Conservation (phyloP, 1,140 invertebrate genomes). For the Trachymyrmex cornetzi region DNA sequence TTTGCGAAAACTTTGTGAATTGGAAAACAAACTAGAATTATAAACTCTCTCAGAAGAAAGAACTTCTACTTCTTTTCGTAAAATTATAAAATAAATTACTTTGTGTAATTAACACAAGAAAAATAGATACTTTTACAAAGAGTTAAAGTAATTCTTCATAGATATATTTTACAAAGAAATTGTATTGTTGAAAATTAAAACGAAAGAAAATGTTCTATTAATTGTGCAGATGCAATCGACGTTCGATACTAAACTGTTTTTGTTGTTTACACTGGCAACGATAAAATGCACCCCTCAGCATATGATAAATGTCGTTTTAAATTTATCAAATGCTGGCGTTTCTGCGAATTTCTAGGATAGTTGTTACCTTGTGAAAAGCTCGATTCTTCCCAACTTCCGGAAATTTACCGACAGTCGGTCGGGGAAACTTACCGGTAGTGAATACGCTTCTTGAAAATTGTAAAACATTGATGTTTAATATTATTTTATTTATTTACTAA, state of each 20-base stretch:
- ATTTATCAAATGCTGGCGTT: slow-evolving; percentile 45
- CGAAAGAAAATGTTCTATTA: neutral
- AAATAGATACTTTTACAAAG: neutral
- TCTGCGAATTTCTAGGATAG: neutral
- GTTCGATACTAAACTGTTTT: neutral
- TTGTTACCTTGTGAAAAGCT: slow-evolving; percentile 40
- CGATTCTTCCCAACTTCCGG: slow-evolving; percentile 12
- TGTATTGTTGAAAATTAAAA: neutral
- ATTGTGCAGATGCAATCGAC: neutral
- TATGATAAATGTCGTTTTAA: slow-evolving; percentile 11
- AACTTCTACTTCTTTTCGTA: neutral
- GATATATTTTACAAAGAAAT: neutral
- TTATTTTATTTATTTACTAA: slow-evolving; percentile 21
- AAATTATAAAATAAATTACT: slow-evolving; percentile 1
- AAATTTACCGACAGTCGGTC: slow-evolving; percentile 66
- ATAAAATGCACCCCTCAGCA: neutral
- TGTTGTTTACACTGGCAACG: neutral
- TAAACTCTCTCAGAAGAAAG: neutral
- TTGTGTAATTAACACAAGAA: neutral
- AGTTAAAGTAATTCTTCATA: neutral
- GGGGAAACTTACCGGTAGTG: slow-evolving; percentile 4
- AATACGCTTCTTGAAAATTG: neutral
- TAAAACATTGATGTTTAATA: slow-evolving; percentile 38
- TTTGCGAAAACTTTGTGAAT: neutral
- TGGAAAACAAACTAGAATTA: slow-evolving; percentile 12